phyloP scores from a whole-genome alignment of 2,888 invertebrate species.

The Rhabditoides inermis region DNA sequence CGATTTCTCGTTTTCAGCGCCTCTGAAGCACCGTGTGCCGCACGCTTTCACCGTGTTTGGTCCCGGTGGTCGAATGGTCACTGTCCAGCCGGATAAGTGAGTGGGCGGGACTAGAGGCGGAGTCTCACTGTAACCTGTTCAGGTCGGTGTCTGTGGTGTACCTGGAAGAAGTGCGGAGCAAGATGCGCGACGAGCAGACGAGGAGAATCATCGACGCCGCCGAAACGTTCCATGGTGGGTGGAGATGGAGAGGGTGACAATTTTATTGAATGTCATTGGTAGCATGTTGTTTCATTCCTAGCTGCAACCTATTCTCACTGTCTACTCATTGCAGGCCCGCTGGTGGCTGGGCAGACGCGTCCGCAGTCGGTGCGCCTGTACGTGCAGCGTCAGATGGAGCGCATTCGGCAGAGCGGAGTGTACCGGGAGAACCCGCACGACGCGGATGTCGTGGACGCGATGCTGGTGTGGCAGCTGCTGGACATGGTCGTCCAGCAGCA shows the following conservation, averaged over 20 bases:
- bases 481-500: slow-evolving; percentile 48
- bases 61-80: slow-evolving; percentile 18
- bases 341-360: slow-evolving; percentile 23
- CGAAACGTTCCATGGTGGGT: slow-evolving; percentile 17
- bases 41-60: slow-evolving; percentile 22
- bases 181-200: slow-evolving; percentile 14
- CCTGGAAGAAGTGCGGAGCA: slow-evolving; percentile 16
- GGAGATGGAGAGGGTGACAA: not conserved
- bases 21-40: slow-evolving; percentile 16
- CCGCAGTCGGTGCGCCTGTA: slow-evolving; percentile 34
- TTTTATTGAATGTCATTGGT: not conserved
- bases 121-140: too few species aligned
- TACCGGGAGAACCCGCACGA: slow-evolving; percentile 13
- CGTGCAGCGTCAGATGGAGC: slow-evolving; percentile 40
- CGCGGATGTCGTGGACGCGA: slow-evolving; percentile 32
- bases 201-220: slow-evolving; percentile 16
- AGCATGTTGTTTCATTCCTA: not conserved
- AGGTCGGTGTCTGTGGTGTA: slow-evolving; percentile 15
- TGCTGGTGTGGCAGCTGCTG: slow-evolving; percentile 45
- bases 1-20: slow-evolving; percentile 11
- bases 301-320: too few species aligned
- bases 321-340: slow-evolving; percentile 20
- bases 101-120: too few species aligned
- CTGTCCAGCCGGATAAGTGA: slow-evolving; percentile 18
- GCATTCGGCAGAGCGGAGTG: slow-evolving; percentile 18